Evolutionary conservation across 37 sponge, comb jelly and placozoan genomes (phyloP).

Genomic region (Hexactinellida sp.): DNA sequence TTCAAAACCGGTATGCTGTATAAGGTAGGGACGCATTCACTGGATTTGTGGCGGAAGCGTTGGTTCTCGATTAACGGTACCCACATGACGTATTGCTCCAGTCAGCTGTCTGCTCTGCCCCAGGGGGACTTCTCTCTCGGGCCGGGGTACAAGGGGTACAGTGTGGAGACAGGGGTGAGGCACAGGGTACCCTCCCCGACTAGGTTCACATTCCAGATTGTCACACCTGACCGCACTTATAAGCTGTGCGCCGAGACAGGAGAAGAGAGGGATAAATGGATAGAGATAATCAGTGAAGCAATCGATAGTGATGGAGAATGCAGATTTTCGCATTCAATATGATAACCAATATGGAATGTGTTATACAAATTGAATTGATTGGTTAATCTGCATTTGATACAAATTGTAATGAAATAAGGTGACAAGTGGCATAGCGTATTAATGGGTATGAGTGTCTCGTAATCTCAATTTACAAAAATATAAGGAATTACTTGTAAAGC

Average conservation of each 20-base stretch:
- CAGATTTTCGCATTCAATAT: not conserved
- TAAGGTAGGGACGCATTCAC: not conserved
- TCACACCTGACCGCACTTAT: slow-evolving; percentile 2
- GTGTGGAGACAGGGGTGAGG: not conserved
- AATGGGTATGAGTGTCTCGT: too few relatives aligned
- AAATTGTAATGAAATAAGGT: too few relatives aligned
- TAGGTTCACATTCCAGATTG: not conserved
- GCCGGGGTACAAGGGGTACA: not conserved
- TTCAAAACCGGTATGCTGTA: not conserved
- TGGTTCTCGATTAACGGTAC: not conserved
- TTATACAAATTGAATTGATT: too few relatives aligned
- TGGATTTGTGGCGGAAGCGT: not conserved
- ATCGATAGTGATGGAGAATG: not conserved
- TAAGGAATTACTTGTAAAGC: too few relatives aligned
- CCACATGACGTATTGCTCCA: not conserved
- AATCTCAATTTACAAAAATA: too few relatives aligned
- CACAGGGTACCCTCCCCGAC: not conserved
- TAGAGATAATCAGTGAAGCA: not conserved
- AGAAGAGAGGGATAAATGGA: not conserved
- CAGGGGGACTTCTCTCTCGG: not conserved
- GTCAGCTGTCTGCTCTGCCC: not conserved
- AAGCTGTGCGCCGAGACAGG: not conserved
- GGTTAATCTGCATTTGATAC: too few relatives aligned
- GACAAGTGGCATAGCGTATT: too few relatives aligned
- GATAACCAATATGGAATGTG: not conserved